Evolutionary conservation across 2,113 vertebrate genomes (phyloP), one percentile per base, ranked within the genome.

Genomic region (Indri indri): DNA sequence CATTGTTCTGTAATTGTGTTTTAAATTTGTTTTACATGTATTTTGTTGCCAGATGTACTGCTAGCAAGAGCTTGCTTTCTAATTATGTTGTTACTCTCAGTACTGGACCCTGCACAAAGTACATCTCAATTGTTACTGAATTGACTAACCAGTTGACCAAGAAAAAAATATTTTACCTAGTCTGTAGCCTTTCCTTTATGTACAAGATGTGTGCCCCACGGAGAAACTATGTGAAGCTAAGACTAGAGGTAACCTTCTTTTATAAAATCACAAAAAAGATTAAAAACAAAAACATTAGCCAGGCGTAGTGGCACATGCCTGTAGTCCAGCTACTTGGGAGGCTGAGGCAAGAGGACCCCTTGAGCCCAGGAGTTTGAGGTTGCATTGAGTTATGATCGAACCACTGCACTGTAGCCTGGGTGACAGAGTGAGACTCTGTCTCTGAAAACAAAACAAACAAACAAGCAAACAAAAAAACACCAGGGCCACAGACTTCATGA

Each of bases 181-280:
- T 63, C 89, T 94, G 30, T 73, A 73, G n/a, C 50, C 63, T 95
- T 96, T 89, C 40, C n/a, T 76, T 80, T 88, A 17, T 68, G 8
- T 83, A 61, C 9, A 63, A 61, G 88, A 25, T 42, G 5, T 94
- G 25, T 77, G 32, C 34, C 47, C 50, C 66, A 73, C 27, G 23
- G 59, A 92, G 70, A 80, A 95, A 65, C 13, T 91, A 23, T 42
- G 16, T 47, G 79, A 86, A 89, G 40, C 47, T 94, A 77, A 71
- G 30, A 70, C 57, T 50, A 83, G 37, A 70, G 45, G 8, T 50
- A 86, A 79, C 50, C 2, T 94, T 88, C 37, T 86, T 92, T 94
- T 84, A 66, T 92, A 93, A 91, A 90, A 79, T 85, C 63, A 76
- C 25, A 95, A 30, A 54, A 66, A 66, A 90, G 14, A 81, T 73